phyloP scores from a whole-genome alignment of 2,113 vertebrate genomes.

The Oryzias curvinotus region DNA sequence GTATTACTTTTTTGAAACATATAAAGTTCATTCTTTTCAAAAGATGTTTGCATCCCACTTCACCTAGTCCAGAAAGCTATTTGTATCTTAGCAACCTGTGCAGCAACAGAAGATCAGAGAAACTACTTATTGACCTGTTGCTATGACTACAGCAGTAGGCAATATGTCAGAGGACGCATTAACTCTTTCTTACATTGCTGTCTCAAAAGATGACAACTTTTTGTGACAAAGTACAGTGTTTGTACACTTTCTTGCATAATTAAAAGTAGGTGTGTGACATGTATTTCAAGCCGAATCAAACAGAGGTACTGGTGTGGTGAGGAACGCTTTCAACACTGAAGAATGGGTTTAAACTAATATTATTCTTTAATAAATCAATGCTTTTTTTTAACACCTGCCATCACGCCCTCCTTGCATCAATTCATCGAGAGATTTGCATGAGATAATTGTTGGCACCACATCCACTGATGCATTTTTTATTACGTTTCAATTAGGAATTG shows the following conservation, averaged over 20 bases:
- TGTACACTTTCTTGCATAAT: slow-evolving; percentile 31
- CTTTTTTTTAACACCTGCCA: slow-evolving; percentile 69
- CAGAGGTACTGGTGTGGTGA: slow-evolving; percentile 34
- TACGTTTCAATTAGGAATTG: slow-evolving; percentile 79
- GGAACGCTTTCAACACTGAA: slow-evolving; percentile 51
- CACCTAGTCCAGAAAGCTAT: slow-evolving; percentile 56
- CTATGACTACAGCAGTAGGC: slow-evolving; percentile 78
- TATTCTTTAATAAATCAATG: slow-evolving; percentile 74
- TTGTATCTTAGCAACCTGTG: slow-evolving; percentile 81
- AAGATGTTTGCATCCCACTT: slow-evolving; percentile 67
- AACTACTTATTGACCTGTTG: slow-evolving; percentile 83
- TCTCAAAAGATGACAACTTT: slow-evolving; percentile 51
- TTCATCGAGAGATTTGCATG: slow-evolving; percentile 80
- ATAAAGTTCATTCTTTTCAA: slow-evolving; percentile 66
- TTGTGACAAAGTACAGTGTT: slow-evolving; percentile 5
- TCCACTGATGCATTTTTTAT: slow-evolving; percentile 79
- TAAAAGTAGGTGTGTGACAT: slow-evolving; percentile 34
- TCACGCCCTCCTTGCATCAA: slow-evolving; percentile 71
- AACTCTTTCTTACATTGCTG: slow-evolving; percentile 63
- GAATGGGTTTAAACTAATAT: slow-evolving; percentile 73
- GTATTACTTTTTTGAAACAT: slow-evolving; percentile 36
- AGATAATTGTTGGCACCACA: slow-evolving; percentile 74
- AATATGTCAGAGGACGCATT: slow-evolving; percentile 75
- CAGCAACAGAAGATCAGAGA: slow-evolving; percentile 74
- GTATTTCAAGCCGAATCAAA: slow-evolving; percentile 50